Evolutionary conservation across 2,113 vertebrate genomes (phyloP), one percentile per base, ranked within the genome.

Genomic region (Coryphaenoides rupestris): DNA sequence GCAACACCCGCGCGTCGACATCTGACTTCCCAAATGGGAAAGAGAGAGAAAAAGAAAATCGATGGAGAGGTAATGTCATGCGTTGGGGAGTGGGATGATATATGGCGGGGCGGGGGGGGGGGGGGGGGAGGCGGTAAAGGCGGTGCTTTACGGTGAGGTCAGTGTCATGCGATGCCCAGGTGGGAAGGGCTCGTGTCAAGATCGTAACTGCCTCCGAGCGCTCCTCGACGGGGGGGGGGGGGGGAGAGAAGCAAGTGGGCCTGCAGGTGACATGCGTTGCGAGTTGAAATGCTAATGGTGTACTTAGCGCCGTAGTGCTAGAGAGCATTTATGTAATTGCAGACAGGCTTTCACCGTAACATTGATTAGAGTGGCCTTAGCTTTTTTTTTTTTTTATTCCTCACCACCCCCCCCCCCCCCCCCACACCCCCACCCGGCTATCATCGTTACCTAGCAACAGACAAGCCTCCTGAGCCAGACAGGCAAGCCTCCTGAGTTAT

Each of bases 391-490:
- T 87, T 77, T 75, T 76, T n/a, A n/a, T n/a, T n/a, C n/a, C n/a
- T n/a, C n/a, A n/a, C n/a, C n/a, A n/a, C n/a, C n/a, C n/a, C n/a
- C 85, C 82, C 85, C 81, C 33, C 13, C 33, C 81, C 33, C 13
- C 33, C n/a, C n/a, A n/a, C n/a, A n/a, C n/a, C n/a, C 85, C 82
- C 85, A 80, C 33, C 13, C 33, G n/a, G n/a, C n/a, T n/a, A n/a
- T n/a, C 47, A n/a, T n/a, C 47, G 90, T 91, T 90, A 74, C 89
- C 87, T 89, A 88, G 90, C 89, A 91, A 91, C 90, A 82, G 86
- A 84, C 78, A 82, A n/a, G 69, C 81, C 65, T 70, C 83, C n/a
- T n/a, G n/a, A n/a, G n/a, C n/a, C n/a, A n/a, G n/a, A 91, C 90
- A 82, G 86, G 82, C 77, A 82, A 69, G 70, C 81, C 65, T 69